A percentile compares a stretch with the other conserved stretches of the same genome.
phyloP scores from a whole-genome alignment of 1,140 invertebrate species.

The Bombus pyrosoma region DNA sequence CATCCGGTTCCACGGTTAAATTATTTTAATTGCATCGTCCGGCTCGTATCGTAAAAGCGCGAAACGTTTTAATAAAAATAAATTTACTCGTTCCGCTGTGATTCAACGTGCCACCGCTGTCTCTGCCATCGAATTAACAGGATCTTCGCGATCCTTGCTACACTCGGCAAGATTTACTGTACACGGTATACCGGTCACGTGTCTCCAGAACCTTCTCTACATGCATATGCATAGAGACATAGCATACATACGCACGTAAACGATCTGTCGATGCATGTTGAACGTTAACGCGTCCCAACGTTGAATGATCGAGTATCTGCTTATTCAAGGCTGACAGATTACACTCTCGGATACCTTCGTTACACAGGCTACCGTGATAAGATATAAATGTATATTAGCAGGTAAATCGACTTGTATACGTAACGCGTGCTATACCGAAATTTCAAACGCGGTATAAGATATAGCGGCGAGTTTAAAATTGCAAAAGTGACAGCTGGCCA shows the following conservation, averaged over 20 bases:
- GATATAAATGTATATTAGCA: neutral
- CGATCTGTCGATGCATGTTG: conserved; percentile 10
- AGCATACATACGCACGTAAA: neutral
- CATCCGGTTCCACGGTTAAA: neutral
- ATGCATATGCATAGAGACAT: conserved; percentile 11
- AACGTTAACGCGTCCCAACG: neutral
- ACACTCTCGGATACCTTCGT: neutral
- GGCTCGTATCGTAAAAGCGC: neutral
- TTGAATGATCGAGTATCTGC: neutral
- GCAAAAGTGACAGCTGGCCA: too few species aligned
- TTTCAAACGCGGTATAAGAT: neutral
- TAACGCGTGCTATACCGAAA: neutral
- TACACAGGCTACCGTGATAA: neutral
- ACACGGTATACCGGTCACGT: conserved; percentile 30
- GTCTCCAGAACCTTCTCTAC: conserved; percentile 2
- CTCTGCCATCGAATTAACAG: neutral
- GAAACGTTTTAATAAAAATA: neutral
- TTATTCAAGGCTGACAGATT: conserved; percentile 5
- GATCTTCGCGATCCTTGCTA: neutral
- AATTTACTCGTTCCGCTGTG: neutral
- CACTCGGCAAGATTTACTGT: conserved; percentile 25
- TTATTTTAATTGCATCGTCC: conserved; percentile 16
- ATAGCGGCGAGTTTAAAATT: too few species aligned
- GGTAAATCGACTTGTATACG: neutral
- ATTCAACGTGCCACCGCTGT: neutral